A percentile compares a stretch with the other conserved stretches of the same genome.
These are phyloP conservation scores for Polyommatus icarus DNA, from an alignment of 2,888 invertebrate species.

Conservation along the genomic window DNA sequence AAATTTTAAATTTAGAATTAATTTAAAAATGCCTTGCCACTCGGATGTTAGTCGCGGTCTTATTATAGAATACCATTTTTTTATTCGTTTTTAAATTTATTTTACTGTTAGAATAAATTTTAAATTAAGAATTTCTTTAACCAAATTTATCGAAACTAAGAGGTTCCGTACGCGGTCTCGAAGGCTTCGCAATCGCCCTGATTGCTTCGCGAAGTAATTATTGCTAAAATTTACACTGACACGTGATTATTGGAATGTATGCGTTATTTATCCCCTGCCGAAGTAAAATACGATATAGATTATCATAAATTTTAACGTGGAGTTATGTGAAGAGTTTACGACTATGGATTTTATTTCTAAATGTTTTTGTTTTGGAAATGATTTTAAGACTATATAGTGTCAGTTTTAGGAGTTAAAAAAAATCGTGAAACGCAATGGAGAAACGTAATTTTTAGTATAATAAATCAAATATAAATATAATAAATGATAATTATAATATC, in stretches of 20 bases:
- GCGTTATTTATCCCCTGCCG: slow-evolving; percentile 56
- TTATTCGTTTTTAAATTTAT: not conserved
- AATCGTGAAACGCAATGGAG: too few species aligned
- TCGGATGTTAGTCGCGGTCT: too few species aligned
- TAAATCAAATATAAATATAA: too few species aligned
- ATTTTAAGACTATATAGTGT: not conserved
- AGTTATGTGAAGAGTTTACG: slow-evolving; percentile 31
- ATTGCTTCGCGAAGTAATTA: slow-evolving; percentile 69
- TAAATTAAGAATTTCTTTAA: not conserved
- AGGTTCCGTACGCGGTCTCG: not conserved
- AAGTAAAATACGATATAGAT: slow-evolving; percentile 36
- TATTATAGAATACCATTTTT: too few species aligned
- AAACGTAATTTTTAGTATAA: too few species aligned
- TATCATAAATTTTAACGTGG: slow-evolving; percentile 21
- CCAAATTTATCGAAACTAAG: not conserved
- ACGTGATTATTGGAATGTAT: slow-evolving; percentile 53
- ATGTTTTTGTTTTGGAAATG: not conserved
- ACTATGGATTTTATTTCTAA: not conserved
- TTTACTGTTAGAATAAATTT: not conserved
- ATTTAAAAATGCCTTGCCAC: too few species aligned
- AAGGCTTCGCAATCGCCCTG: slow-evolving; percentile 46
- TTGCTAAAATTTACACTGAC: slow-evolving; percentile 70
- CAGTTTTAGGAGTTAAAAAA: too few species aligned
- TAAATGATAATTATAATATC: too few species aligned
- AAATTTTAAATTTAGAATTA: too few species aligned